A percentile compares a stretch with the other conserved stretches of the same genome.
Evolutionary conservation across 2,113 vertebrate species (phyloP).

Genomic region (Silurus meridionalis): DNA sequence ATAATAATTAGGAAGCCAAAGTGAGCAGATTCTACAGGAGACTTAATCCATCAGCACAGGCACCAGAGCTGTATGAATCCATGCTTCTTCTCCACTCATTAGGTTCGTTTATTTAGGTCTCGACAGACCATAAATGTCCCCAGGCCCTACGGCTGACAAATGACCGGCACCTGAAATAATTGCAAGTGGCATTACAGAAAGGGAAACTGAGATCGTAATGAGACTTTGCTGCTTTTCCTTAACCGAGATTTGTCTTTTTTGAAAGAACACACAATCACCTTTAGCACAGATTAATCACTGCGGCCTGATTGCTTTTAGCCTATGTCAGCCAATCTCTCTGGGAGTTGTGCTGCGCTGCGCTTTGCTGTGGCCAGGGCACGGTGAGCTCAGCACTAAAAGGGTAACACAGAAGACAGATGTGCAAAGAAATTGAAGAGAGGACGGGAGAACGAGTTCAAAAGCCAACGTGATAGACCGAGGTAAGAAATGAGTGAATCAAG

Average conservation of each 20-base stretch:
- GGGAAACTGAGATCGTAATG: slow-evolving; percentile 42
- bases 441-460: slow-evolving; percentile 7
- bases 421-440: not conserved
- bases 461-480: not conserved
- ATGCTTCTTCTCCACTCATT: slow-evolving; percentile 15
- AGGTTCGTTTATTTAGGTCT: not conserved
- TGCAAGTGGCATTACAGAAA: slow-evolving; percentile 27
- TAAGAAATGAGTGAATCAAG: slow-evolving; percentile 2
- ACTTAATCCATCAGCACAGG: not conserved
- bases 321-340: slow-evolving; percentile 17
- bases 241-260: slow-evolving; percentile 32
- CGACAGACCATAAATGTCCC: slow-evolving; percentile 10
- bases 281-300: slow-evolving; percentile 48
- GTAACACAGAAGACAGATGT: slow-evolving; percentile 20
- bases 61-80: slow-evolving; percentile 9
- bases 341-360: not conserved
- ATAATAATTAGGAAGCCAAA: not conserved
- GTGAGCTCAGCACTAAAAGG: slow-evolving; percentile 33
- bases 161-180: slow-evolving; percentile 44
- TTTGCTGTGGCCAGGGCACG: not conserved
- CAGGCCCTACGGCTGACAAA: slow-evolving; percentile 5
- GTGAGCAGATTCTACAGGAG: not conserved
- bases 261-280: slow-evolving; percentile 28
- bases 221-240: slow-evolving; percentile 25
- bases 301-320: slow-evolving; percentile 17